Evolutionary conservation across 2,888 invertebrate genomes (phyloP).

Genomic region (Ennomos fuscantarius): DNA sequence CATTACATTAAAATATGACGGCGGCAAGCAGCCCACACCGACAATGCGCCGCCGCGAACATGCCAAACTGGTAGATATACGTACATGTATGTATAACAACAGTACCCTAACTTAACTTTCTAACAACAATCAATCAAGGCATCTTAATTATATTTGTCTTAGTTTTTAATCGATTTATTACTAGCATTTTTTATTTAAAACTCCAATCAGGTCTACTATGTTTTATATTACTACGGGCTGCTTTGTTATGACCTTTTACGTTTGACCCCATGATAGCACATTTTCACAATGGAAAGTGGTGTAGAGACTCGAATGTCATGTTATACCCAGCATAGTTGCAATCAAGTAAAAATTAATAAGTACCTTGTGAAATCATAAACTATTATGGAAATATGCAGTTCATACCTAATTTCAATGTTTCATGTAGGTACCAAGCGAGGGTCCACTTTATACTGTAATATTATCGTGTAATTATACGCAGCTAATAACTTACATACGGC

Average conservation of each 20-base stretch:
- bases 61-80: slow-evolving; percentile 50
- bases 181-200: slow-evolving; percentile 11
- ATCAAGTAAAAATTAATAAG: not conserved
- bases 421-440: slow-evolving; percentile 1
- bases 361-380: not conserved
- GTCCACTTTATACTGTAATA: not conserved
- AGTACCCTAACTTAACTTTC: slow-evolving; percentile 30
- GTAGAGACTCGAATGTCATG: slow-evolving; percentile 9
- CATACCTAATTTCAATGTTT: not conserved
- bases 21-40: slow-evolving; percentile 49
- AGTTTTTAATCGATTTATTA: slow-evolving; percentile 2
- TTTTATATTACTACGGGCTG: slow-evolving; percentile 23
- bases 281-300: slow-evolving; percentile 23
- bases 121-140: slow-evolving; percentile 25
- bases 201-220: slow-evolving; percentile 1
- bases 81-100: slow-evolving; percentile 41
- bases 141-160: slow-evolving; percentile 14
- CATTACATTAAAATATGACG: slow-evolving; percentile 70
- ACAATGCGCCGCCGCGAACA: slow-evolving; percentile 69
- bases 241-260: slow-evolving; percentile 44
- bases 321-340: slow-evolving; percentile 7
- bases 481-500: no score
- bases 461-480: no score
- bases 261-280: slow-evolving; percentile 40
- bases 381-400: slow-evolving; percentile 2